Percentiles rank a stretch among this genome's conserved stretches.
Conservation (phyloP, 2,113 vertebrate genomes). For the Rhizomys pruinosus region DNA sequence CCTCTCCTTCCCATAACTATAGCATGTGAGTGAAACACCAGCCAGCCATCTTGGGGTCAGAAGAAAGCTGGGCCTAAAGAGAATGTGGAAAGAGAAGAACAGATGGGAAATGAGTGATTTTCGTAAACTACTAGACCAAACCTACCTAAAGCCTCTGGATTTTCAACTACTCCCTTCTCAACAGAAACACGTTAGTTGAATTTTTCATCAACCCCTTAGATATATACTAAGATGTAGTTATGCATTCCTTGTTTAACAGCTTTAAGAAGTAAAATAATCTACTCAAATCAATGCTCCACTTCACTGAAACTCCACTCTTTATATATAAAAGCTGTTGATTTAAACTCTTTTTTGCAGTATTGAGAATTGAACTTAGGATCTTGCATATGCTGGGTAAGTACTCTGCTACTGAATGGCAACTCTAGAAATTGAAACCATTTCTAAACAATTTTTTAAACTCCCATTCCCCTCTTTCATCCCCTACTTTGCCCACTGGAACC, state of each 20-base stretch:
- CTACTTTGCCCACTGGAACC: neutral
- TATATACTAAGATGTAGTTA: neutral
- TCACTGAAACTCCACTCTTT: neutral
- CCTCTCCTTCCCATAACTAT: neutral
- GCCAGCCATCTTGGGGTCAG: neutral
- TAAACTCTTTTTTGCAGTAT: too few species aligned
- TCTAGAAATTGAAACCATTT: neutral
- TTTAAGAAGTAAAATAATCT: conserved; percentile 22
- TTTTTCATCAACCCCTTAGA: neutral
- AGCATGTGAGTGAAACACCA: neutral
- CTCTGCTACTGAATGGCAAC: neutral
- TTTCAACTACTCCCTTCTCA: neutral
- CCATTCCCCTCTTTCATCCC: neutral
- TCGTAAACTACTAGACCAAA: conserved; percentile 32
- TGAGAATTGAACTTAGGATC: neutral
- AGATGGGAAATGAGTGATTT: neutral
- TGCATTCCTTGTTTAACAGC: neutral
- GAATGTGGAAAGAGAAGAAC: neutral
- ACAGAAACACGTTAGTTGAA: neutral
- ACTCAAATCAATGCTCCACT: neutral
- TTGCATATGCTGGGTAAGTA: neutral
- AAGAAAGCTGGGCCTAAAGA: neutral
- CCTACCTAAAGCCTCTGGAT: neutral
- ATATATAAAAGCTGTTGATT: neutral
- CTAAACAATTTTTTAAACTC: neutral